Base-by-base conservation (phyloP, 2,113 vertebrate species). In the Herpailurus yagouaroundi region DNA sequence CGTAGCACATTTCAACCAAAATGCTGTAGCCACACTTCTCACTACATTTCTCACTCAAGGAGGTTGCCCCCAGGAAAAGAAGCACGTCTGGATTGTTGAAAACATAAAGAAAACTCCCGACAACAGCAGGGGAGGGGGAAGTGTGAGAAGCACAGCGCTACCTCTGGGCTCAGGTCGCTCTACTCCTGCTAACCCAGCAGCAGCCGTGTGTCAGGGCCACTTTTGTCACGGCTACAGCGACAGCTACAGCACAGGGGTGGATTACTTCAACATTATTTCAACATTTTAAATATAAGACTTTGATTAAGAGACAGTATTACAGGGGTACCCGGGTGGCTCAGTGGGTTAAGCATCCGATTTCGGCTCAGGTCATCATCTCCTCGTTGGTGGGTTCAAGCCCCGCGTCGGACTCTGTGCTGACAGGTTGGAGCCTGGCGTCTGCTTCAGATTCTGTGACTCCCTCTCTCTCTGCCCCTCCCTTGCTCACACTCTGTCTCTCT, bases 211-310 rank as follows among this genome's bases (percentile, higher is more conserved):
- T 83, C 15, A 45, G 7, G 29, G 45, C 31, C 27, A n/a, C 73
- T 38, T 48, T 55, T 7, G 19, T 50, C 33, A 4, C 0, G 1
- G 23, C 25, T 84, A 1, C 15, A 48, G 48, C 12, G n/a, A 85
- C 25, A 79, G n/a, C n/a, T 50, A 18, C 12, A 82, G 69, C 33
- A 48, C 15, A 90, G 68, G n/a, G 21, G 14, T 1, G 0, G 10
- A 45, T 45, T 9, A 45, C 8, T 45, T 45, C 45, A 45, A 45
- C 45, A 45, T 45, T 45, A 45, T 45, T 45, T 94, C 68, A 93
- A 33, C 2, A 69, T 86, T 80, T 94, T 79, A 95, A 88, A 96
- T 90, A 25, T 41, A 91, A 80, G 38, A 82, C 48, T 91, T 85
- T 52, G 5, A 57, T 82, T 12, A 93, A 38, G 50, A 94, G 91